Percentiles rank a stretch among this genome's conserved stretches.
These are phyloP conservation scores for Ciconia maguari DNA, from an alignment of 2,113 vertebrate species.

Conservation along the genomic window DNA sequence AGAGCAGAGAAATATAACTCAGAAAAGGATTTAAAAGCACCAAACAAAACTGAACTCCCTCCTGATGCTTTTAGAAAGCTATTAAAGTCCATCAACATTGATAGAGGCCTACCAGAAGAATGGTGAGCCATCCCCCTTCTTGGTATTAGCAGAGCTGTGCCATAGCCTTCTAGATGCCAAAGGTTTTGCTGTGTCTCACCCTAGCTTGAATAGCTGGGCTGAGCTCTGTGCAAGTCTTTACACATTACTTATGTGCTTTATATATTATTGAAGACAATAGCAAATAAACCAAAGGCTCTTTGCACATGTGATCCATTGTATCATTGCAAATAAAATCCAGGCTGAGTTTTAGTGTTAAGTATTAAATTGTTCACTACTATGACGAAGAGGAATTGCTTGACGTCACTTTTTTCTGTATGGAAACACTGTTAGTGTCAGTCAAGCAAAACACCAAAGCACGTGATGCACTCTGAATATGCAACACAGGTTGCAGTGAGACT, in stretches of 20 bases:
- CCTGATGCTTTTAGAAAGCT: background rate
- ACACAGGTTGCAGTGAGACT: background rate
- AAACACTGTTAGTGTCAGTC: background rate
- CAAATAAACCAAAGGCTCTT: background rate
- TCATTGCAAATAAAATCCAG: background rate
- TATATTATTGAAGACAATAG: background rate
- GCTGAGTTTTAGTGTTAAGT: background rate
- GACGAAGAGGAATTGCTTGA: background rate
- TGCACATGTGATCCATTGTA: background rate
- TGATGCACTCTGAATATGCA: background rate
- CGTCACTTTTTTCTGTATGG: background rate
- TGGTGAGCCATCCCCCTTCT: background rate
- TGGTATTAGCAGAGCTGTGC: background rate
- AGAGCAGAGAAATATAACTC: background rate
- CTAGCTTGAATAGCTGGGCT: background rate
- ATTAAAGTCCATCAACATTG: background rate
- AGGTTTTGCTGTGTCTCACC: background rate
- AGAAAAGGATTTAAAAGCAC: constrained; percentile 20
- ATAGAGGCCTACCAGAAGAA: background rate
- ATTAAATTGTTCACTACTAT: background rate
- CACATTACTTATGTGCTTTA: background rate
- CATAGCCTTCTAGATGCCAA: background rate
- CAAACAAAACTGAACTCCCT: background rate
- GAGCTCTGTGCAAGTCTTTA: background rate
- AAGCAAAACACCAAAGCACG: background rate